Evolutionary conservation across 2,888 invertebrate species (phyloP).

Genomic region (Stictocephala bisonia): DNA sequence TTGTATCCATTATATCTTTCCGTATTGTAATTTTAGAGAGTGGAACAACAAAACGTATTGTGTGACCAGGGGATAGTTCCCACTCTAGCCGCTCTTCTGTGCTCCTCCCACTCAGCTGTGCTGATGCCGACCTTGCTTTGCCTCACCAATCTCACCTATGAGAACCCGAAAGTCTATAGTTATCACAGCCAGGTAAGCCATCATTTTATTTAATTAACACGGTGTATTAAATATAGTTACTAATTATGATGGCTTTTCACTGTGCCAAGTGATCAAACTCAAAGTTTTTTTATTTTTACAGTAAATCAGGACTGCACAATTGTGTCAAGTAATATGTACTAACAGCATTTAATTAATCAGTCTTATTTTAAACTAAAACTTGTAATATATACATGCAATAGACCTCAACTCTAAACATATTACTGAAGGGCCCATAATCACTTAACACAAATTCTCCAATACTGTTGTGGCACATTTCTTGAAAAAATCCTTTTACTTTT

Average conservation of each 20-base stretch:
- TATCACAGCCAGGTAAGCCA: constrained; percentile 66
- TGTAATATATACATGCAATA: too few species aligned
- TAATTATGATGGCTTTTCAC: too few species aligned
- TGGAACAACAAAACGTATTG: constrained; percentile 80
- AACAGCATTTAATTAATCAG: too few species aligned
- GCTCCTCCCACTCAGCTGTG: constrained; percentile 74
- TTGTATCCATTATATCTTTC: neutral
- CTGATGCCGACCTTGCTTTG: constrained; percentile 85
- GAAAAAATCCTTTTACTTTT: too few species aligned
- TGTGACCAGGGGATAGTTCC: constrained; percentile 80
- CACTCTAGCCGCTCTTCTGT: constrained; percentile 77
- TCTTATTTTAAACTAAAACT: too few species aligned
- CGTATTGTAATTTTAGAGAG: constrained; percentile 64
- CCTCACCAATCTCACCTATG: constrained; percentile 86
- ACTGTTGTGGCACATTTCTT: too few species aligned
- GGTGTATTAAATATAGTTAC: neutral
- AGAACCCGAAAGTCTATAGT: constrained; percentile 81
- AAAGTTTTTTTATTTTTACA: too few species aligned
- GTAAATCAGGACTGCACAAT: too few species aligned
- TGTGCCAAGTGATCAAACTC: neutral
- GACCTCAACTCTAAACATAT: too few species aligned
- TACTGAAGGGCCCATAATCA: too few species aligned
- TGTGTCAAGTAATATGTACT: too few species aligned
- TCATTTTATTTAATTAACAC: neutral
- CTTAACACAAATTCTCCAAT: too few species aligned